phyloP scores from a whole-genome alignment of 2,888 invertebrate genomes.

The Subacronicta megacephala region DNA sequence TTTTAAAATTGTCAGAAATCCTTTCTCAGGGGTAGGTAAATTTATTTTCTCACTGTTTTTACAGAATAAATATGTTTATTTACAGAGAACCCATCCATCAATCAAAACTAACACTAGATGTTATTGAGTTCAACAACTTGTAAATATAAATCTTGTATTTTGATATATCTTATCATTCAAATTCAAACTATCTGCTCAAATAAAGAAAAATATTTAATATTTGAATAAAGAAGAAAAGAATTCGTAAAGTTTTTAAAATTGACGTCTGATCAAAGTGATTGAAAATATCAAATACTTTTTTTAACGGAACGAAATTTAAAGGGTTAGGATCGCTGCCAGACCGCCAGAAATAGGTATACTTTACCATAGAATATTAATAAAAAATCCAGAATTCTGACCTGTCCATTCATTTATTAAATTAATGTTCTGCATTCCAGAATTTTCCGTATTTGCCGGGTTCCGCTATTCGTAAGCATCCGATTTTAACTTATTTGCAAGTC shows the following conservation, averaged over 20 bases:
- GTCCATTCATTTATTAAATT: not conserved
- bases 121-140: conserved; percentile 46
- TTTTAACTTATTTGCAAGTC: conserved; percentile 8
- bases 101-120: conserved; percentile 38
- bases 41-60: conserved; percentile 17
- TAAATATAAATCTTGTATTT: conserved; percentile 23
- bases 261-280: conserved; percentile 48
- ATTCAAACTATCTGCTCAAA: conserved; percentile 42
- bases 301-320: conserved; percentile 15
- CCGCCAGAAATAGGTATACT: conserved; percentile 15
- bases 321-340: conserved; percentile 23
- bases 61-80: conserved; percentile 29
- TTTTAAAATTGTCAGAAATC: conserved; percentile 14
- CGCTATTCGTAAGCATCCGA: not conserved
- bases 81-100: conserved; percentile 33
- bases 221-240: conserved; percentile 22
- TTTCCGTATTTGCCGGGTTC: conserved; percentile 12
- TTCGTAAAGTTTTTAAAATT: conserved; percentile 22
- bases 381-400: not conserved
- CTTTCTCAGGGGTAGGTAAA: conserved; percentile 19
- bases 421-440: conserved; percentile 9
- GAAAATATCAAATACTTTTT: conserved; percentile 28
- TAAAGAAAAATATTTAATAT: conserved; percentile 37
- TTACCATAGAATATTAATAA: conserved; percentile 26
- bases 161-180: conserved; percentile 15